A percentile compares a stretch with the other conserved stretches of the same genome.
These are phyloP conservation scores for Charadrius vociferus DNA, from an alignment of 2,113 vertebrate species.

Conservation along the genomic window DNA sequence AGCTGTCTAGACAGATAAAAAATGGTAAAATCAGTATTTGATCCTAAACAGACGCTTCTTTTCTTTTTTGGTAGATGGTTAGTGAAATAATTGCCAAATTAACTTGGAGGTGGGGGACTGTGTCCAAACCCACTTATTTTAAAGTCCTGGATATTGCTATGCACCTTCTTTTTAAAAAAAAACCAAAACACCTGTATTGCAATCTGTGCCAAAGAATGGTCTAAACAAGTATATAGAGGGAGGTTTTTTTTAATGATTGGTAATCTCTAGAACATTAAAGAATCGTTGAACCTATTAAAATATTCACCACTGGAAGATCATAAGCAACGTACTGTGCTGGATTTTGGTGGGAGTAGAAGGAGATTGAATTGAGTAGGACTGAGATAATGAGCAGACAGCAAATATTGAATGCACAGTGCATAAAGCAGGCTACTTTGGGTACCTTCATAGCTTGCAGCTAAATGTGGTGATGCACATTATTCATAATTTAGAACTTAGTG, in stretches of 20 bases:
- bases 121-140: neutral
- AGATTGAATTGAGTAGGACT: neutral
- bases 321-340: neutral
- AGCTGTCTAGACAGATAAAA: neutral
- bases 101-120: neutral
- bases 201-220: neutral
- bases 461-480: neutral
- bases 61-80: neutral
- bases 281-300: neutral
- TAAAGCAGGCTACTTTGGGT: neutral
- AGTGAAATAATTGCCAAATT: neutral
- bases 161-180: neutral
- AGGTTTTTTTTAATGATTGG: neutral
- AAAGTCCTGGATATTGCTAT: neutral
- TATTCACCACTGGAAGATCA: neutral
- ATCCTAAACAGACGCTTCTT: neutral
- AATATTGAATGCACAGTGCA: neutral
- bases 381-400: constrained; percentile 8
- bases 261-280: neutral
- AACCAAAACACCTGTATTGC: neutral
- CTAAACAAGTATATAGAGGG: neutral
- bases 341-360: neutral
- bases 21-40: neutral
- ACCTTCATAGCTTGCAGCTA: constrained; percentile 10
- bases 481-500: constrained; percentile 8